Evolutionary conservation across 2,888 invertebrate genomes (phyloP).

Genomic region (Cephus nigrinus): DNA sequence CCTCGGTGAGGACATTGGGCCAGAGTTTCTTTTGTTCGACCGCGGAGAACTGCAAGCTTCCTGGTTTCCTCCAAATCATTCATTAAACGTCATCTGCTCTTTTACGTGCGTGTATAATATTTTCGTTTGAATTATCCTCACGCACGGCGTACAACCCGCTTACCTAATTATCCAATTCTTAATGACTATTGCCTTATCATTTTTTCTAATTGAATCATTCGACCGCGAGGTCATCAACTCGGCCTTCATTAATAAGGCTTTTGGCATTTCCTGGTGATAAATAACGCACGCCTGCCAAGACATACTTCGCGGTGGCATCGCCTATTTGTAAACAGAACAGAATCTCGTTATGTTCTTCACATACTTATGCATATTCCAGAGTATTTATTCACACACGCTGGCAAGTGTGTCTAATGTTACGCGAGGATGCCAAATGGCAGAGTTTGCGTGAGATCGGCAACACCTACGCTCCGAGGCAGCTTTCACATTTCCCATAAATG

Average conservation of each 20-base stretch:
- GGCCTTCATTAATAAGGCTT: constrained; percentile 62
- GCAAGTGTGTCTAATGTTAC: neutral
- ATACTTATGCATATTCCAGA: constrained; percentile 10
- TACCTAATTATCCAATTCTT: neutral
- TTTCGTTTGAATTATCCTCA: neutral
- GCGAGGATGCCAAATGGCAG: constrained; percentile 7
- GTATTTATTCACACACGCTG: neutral
- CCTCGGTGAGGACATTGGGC: neutral
- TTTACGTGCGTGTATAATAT: neutral
- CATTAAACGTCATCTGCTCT: neutral
- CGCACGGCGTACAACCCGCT: neutral
- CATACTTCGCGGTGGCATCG: constrained; percentile 46
- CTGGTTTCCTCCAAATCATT: neutral
- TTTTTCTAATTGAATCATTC: neutral
- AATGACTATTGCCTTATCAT: neutral
- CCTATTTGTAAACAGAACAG: constrained; percentile 51
- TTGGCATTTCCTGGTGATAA: constrained; percentile 62
- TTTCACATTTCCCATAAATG: constrained; percentile 61
- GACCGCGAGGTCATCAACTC: constrained; percentile 10
- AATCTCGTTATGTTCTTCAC: constrained; percentile 41
- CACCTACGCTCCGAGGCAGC: constrained; percentile 51
- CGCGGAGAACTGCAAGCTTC: neutral
- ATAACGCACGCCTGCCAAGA: constrained; percentile 50
- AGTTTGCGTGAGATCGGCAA: constrained; percentile 54
- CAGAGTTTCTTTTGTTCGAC: neutral